These are phyloP conservation scores for Clarias macrocephalus DNA, from an alignment of 2,113 vertebrate genomes.

Conservation along the genomic window DNA sequence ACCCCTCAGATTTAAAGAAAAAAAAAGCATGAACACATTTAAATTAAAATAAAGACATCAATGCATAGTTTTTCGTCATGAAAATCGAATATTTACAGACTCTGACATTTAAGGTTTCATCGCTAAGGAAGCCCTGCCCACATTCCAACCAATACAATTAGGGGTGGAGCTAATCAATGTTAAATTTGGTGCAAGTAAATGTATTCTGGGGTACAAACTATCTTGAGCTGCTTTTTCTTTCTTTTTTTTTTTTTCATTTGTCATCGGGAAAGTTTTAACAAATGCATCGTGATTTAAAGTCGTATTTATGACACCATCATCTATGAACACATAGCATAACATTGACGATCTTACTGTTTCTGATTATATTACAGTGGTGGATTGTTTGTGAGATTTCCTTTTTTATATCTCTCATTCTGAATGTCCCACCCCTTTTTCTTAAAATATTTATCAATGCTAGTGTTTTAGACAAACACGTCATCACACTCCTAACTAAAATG, in stretches of 20 bases:
- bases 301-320: not conserved
- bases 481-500: not conserved
- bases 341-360: not conserved
- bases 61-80: not conserved
- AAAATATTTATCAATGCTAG: not conserved
- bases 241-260: not conserved
- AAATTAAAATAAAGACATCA: not conserved
- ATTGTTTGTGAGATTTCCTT: not conserved
- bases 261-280: not conserved
- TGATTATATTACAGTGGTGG: not conserved
- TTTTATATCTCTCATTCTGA: not conserved
- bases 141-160: not conserved
- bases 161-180: not conserved
- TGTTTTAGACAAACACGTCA: not conserved
- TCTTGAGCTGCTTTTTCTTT: not conserved
- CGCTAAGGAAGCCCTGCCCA: not conserved
- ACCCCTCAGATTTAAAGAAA: not conserved
- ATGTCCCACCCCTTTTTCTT: not conserved
- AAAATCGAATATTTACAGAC: not conserved
- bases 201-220: not conserved
- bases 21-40: not conserved
- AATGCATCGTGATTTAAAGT: not conserved
- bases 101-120: not conserved
- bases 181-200: not conserved
- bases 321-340: too few relatives aligned